A percentile compares a stretch with the other conserved stretches of the same genome.
Evolutionary conservation across 2,888 invertebrate genomes (phyloP).

Genomic region (Ormyrus labotus): DNA sequence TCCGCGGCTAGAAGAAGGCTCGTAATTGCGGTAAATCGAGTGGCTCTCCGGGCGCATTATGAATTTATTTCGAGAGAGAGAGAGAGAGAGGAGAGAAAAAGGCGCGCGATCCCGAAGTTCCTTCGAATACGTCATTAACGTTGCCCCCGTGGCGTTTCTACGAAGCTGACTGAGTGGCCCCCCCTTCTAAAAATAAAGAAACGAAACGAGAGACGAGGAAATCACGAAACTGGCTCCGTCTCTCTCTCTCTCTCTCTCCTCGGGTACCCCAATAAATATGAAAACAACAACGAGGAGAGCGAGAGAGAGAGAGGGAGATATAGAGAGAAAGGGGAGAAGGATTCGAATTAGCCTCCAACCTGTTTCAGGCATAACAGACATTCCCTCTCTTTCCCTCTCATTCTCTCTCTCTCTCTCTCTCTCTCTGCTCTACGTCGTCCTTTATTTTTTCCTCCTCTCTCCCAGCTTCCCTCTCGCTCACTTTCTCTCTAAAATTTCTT

Average conservation of each 20-base stretch:
- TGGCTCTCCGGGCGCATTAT: constrained; percentile 53
- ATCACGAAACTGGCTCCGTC: constrained; percentile 61
- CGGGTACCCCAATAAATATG: constrained; percentile 73
- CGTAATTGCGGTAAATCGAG: constrained; percentile 54
- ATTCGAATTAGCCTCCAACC: constrained; percentile 67
- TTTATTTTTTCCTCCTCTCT: background rate
- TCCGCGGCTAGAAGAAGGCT: constrained; percentile 26
- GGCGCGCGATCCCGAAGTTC: constrained; percentile 57
- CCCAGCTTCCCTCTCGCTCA: constrained; percentile 27
- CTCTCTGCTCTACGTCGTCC: background rate
- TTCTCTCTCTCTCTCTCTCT: background rate
- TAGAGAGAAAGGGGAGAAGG: constrained; percentile 70
- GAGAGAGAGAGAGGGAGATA: constrained; percentile 36
- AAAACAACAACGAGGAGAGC: constrained; percentile 72
- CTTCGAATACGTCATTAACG: constrained; percentile 72
- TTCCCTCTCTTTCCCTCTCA: constrained; percentile 20
- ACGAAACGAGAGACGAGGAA: constrained; percentile 46
- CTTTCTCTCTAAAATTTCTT: constrained; percentile 41
- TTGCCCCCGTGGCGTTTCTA: constrained; percentile 66
- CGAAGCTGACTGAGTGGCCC: constrained; percentile 61
- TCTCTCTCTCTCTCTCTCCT: constrained; percentile 15
- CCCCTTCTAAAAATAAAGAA: constrained; percentile 14
- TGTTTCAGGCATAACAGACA: constrained; percentile 49
- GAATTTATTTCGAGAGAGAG: constrained; percentile 57
- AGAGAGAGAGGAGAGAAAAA: constrained; percentile 10